Percentiles rank a stretch among this genome's conserved stretches.
Conservation (phyloP, 2,888 invertebrate species). For the Dolomedes plantarius region DNA sequence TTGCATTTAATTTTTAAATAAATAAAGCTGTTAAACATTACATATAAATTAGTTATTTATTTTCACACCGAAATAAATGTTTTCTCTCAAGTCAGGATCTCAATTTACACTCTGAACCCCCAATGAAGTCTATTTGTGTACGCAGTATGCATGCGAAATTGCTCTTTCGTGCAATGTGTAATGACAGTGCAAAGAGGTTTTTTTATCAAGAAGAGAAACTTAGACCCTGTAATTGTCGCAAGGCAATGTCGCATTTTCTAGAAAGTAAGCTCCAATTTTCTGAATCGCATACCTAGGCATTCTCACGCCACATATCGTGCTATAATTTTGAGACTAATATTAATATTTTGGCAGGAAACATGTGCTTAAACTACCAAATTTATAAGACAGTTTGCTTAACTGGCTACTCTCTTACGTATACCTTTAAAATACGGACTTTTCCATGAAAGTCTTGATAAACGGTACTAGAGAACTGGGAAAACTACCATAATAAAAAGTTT, state of each 20-base stretch:
- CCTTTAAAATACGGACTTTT: too few relatives aligned
- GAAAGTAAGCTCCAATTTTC: conserved; percentile 53
- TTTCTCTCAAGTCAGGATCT: too few relatives aligned
- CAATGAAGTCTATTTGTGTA: not conserved
- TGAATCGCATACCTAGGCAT: conserved; percentile 26
- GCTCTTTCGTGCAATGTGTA: conserved; percentile 40
- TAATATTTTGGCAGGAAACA: conserved; percentile 24
- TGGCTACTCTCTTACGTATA: not conserved
- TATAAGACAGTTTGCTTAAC: not conserved
- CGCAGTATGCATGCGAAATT: conserved; percentile 45
- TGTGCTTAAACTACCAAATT: not conserved
- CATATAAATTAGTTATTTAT: too few relatives aligned
- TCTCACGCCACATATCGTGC: conserved; percentile 59
- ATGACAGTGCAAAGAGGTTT: conserved; percentile 34
- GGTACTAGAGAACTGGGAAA: too few relatives aligned
- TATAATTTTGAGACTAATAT: conserved; percentile 18
- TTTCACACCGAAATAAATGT: too few relatives aligned
- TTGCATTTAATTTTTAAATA: too few relatives aligned
- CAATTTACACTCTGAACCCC: too few relatives aligned
- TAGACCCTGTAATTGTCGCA: conserved; percentile 51
- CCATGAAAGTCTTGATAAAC: too few relatives aligned
- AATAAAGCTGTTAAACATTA: too few relatives aligned
- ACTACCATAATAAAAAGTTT: too few relatives aligned
- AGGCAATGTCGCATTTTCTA: conserved; percentile 36
- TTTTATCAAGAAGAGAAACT: conserved; percentile 27